Evolutionary conservation across 2,797 vertebrate species (phyloP).

Genomic region (Rhinichthys osculus): DNA sequence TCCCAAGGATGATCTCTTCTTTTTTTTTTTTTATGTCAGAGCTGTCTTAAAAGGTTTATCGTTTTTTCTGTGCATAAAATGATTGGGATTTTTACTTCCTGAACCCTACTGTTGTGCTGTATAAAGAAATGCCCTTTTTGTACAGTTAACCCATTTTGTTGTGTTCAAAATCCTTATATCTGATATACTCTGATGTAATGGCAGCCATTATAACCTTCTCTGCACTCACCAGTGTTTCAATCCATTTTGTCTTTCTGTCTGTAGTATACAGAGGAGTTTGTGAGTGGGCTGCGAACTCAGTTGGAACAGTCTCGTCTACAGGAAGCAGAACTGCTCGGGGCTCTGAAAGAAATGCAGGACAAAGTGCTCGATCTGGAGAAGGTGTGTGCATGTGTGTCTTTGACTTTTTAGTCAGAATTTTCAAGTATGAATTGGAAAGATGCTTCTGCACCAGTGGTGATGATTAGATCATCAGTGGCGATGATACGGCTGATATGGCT

Average conservation of each 20-base stretch:
- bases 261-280: slow-evolving; percentile 87
- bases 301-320: slow-evolving; percentile 89
- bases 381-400: slow-evolving; percentile 70
- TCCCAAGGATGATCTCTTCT: not conserved
- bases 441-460: not conserved
- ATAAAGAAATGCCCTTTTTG: not conserved
- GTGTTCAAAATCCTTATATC: not conserved
- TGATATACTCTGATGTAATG: not conserved
- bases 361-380: slow-evolving; percentile 95
- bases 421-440: not conserved
- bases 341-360: slow-evolving; percentile 95
- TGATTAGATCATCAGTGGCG: not conserved
- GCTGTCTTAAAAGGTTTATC: not conserved
- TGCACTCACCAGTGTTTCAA: not conserved
- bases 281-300: slow-evolving; percentile 86
- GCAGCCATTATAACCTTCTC: not conserved
- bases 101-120: not conserved
- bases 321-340: slow-evolving; percentile 87
- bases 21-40: not conserved
- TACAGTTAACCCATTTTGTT: not conserved
- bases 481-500: not conserved
- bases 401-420: not conserved
- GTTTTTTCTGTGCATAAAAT: not conserved
- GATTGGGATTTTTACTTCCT: not conserved
- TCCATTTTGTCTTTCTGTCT: not conserved